Conservation (phyloP, 2,113 vertebrate genomes). For the Crocuta crocuta region DNA sequence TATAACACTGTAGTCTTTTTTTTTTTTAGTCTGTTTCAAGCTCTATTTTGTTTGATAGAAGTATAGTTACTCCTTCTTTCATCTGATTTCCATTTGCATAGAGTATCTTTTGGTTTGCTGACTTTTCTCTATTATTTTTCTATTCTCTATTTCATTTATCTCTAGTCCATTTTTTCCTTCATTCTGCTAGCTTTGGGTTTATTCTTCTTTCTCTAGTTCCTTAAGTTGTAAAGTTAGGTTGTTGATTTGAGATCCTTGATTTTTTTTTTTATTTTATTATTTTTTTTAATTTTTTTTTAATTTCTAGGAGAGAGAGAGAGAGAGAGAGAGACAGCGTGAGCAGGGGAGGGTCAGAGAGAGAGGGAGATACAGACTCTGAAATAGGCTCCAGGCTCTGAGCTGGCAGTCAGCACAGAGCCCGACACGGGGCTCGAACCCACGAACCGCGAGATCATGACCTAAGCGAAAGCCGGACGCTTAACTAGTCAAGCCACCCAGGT, state of each 20-base stretch:
- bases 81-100: not conserved
- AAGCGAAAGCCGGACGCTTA: too few species aligned
- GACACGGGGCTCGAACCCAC: too few species aligned
- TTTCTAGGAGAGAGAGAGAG: too few species aligned
- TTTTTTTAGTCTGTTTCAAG: not conserved
- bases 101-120: not conserved
- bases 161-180: not conserved
- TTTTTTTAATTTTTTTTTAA: too few species aligned
- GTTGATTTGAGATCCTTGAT: not conserved
- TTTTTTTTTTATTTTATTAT: too few species aligned
- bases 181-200: not conserved
- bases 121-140: not conserved
- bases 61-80: not conserved
- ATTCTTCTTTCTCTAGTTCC: not conserved
- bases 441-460: too few species aligned
- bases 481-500: too few species aligned
- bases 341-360: too few species aligned
- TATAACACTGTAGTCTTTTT: not conserved
- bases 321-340: too few species aligned
- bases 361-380: too few species aligned
- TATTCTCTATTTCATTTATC: not conserved
- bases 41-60: not conserved
- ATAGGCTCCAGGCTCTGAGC: too few species aligned
- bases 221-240: not conserved
- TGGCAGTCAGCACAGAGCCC: too few species aligned